These are phyloP conservation scores for Heliconius nattereri DNA, from an alignment of 1,140 invertebrate genomes.

Conservation along the genomic window DNA sequence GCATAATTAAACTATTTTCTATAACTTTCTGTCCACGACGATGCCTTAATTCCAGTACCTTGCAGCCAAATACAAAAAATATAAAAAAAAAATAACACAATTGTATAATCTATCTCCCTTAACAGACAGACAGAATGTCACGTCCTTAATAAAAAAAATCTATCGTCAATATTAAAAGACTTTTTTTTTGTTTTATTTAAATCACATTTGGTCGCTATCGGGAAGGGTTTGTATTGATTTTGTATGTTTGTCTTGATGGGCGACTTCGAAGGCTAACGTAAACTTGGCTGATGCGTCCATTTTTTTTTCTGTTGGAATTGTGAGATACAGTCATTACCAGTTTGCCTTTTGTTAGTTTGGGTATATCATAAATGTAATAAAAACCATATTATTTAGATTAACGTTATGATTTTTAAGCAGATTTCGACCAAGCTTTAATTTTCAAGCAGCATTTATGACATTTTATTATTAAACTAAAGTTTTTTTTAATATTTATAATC, in stretches of 20 bases:
- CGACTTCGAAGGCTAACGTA: slow-evolving; percentile 49
- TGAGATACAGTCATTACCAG: slow-evolving; percentile 33
- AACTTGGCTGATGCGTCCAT: slow-evolving; percentile 19
- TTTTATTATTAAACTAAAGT: too few species aligned
- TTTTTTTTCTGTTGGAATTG: slow-evolving; percentile 16
- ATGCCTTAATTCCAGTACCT: background rate
- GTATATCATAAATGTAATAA: background rate
- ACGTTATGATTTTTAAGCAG: too few species aligned
- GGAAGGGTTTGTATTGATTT: slow-evolving; percentile 78
- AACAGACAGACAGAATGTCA: slow-evolving; percentile 20
- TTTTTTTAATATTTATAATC: too few species aligned
- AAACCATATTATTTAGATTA: too few species aligned
- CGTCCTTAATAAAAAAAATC: slow-evolving; percentile 13
- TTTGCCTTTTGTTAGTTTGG: background rate
- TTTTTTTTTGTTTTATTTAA: slow-evolving; percentile 70
- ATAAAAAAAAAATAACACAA: slow-evolving; percentile 9
- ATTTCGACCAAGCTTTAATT: too few species aligned
- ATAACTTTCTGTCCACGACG: background rate
- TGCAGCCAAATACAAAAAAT: background rate
- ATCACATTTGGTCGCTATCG: slow-evolving; percentile 72
- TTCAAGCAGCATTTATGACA: too few species aligned
- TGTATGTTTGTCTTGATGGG: slow-evolving; percentile 73
- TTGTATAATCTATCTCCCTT: slow-evolving; percentile 5
- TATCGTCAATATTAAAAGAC: slow-evolving; percentile 38
- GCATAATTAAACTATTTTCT: background rate